Conservation (phyloP, 2,113 vertebrate species). For the Pristiophorus japonicus region DNA sequence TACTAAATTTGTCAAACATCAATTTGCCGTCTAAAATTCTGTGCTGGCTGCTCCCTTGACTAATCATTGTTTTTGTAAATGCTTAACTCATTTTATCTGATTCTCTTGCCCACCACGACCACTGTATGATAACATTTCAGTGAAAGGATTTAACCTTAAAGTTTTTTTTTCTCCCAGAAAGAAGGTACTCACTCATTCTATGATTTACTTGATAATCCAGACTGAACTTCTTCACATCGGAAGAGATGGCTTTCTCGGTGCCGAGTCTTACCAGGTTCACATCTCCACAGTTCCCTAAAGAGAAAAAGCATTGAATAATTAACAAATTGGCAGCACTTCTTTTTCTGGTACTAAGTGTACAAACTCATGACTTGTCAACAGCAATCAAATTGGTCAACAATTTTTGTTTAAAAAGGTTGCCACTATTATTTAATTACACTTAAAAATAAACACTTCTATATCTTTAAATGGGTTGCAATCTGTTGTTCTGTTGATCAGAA, state of each 20-base stretch:
- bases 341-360: background rate
- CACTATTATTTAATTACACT: background rate
- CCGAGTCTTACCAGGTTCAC: slow-evolving; percentile 75
- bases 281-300: slow-evolving; percentile 76
- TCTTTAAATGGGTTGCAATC: background rate
- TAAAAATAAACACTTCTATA: background rate
- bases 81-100: background rate
- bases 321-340: background rate
- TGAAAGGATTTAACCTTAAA: background rate
- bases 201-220: slow-evolving; percentile 68
- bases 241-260: slow-evolving; percentile 65
- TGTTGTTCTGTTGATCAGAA: background rate
- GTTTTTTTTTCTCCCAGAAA: background rate
- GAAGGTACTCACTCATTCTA: slow-evolving; percentile 65
- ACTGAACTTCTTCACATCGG: slow-evolving; percentile 64
- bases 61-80: background rate
- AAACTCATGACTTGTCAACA: background rate
- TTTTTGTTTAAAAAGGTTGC: background rate
- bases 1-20: background rate
- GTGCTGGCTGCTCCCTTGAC: background rate
- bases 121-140: background rate
- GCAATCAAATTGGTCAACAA: background rate
- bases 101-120: background rate
- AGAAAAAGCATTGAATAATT: slow-evolving; percentile 38
- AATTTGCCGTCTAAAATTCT: background rate